Evolutionary conservation across 2,888 invertebrate genomes (phyloP), one percentile per base, ranked within the genome.

Genomic region (Galerucella nymphaeae): DNA sequence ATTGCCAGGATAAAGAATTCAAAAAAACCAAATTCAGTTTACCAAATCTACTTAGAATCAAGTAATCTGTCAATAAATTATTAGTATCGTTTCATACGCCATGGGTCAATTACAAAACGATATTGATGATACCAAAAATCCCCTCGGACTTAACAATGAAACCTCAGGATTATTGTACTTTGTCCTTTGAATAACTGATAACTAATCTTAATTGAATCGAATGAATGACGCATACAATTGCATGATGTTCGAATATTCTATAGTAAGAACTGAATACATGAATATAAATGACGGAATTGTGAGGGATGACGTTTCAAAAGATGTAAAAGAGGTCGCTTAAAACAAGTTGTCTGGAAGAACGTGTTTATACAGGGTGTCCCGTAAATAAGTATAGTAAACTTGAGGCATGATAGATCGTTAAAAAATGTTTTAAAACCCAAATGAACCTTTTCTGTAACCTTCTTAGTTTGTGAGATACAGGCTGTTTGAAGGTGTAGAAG

Each of bases 141-240:
- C 75, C 74, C 72, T 70, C 50, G 63, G 65, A 38, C 66, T 70
- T 68, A 0, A 48, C 50, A 5, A 16, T 45, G n/a, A 42, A 73
- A 73, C 75, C 75, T 75, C 57, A 67, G 77, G 78, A 78, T 78
- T 79, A 78, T n/a, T n/a, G n/a, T 71, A 73, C 64, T 63, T 72
- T 68, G 76, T 76, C 76, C 73, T 77, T 70, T 63, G 73, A 71
- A 76, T 75, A 76, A 76, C 72, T 73, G 73, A 76, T 75, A 75
- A 72, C 68, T 74, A 73, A 75, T 75, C 75, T 71, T 70, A 75
- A 75, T 75, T 73, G 73, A 75, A 75, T 70, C 63, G 48, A 65
- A 72, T 70, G 65, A 68, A 57, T 72, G 72, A 72, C 68, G 68
- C 65, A 69, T 69, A 67, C 42, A 72, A 67, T 64, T 68, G 68